These are phyloP conservation scores for Drosophila busckii DNA, from an alignment of 1,140 invertebrate genomes.

Conservation along the genomic window DNA sequence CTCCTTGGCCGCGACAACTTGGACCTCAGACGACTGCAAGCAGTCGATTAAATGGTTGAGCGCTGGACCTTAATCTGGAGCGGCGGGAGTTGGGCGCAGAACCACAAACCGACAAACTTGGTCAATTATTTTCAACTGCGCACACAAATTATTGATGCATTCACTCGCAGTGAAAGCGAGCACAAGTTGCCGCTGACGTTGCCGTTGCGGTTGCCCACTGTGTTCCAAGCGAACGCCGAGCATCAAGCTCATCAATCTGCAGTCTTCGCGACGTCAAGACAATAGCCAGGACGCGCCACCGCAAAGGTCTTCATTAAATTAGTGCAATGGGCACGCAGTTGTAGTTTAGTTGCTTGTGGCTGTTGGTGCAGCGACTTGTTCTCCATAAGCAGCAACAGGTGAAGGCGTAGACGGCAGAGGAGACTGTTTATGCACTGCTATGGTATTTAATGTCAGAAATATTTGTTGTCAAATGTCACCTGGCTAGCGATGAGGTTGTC, in stretches of 20 bases:
- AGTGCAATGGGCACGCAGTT: conserved; percentile 71
- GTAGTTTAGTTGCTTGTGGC: conserved; percentile 7
- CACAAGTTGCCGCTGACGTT: background rate
- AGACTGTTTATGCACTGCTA: background rate
- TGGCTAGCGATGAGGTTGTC: conserved; percentile 20
- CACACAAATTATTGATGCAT: conserved; percentile 77
- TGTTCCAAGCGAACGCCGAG: conserved; percentile 26
- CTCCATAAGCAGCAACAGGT: background rate
- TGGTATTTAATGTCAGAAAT: conserved; percentile 70
- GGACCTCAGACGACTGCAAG: conserved; percentile 47
- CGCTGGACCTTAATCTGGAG: conserved; percentile 21
- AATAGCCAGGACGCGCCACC: conserved; percentile 54
- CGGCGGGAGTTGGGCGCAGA: too few relatives aligned
- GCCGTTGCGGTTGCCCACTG: conserved; percentile 2
- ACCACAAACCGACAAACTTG: conserved; percentile 77
- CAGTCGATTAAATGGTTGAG: conserved; percentile 73
- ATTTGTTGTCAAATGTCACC: conserved; percentile 72
- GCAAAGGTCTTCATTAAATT: conserved; percentile 75
- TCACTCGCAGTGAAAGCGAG: conserved; percentile 27
- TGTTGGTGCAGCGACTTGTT: too few relatives aligned
- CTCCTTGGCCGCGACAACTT: conserved; percentile 18
- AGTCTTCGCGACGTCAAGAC: conserved; percentile 45
- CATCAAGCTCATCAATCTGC: conserved; percentile 61
- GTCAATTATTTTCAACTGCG: conserved; percentile 76
- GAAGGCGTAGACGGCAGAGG: background rate